Conservation (phyloP, 2,113 vertebrate species). For the Psittacus erithacus region DNA sequence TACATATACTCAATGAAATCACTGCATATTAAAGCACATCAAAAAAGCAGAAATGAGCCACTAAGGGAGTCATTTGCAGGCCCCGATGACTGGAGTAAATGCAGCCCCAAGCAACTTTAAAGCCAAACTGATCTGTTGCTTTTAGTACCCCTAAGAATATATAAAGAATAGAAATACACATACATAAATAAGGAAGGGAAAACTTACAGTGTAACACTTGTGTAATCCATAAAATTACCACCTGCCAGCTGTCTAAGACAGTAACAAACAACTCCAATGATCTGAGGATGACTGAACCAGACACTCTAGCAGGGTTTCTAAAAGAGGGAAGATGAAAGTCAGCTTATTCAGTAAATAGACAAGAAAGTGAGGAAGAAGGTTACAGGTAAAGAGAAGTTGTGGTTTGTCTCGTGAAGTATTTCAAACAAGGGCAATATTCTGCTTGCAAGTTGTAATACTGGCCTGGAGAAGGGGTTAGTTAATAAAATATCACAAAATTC, state of each 20-base stretch:
- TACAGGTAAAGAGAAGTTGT: neutral
- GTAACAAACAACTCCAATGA: neutral
- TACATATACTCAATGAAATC: neutral
- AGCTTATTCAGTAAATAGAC: neutral
- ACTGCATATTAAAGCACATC: neutral
- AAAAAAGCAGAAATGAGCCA: neutral
- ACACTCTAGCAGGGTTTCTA: neutral
- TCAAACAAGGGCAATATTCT: neutral
- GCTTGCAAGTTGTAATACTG: neutral
- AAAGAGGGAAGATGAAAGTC: neutral
- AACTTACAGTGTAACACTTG: neutral
- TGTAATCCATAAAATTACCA: neutral
- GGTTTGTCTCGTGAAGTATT: neutral
- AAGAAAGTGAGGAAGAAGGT: neutral
- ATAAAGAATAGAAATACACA: neutral
- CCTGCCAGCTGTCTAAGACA: neutral
- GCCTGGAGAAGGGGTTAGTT: neutral
- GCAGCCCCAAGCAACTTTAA: neutral
- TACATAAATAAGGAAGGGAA: neutral
- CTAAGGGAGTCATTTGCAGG: neutral
- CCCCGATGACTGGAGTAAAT: neutral
- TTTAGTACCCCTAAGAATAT: neutral
- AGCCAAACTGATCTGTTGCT: neutral
- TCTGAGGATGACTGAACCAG: neutral
- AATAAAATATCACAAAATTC: neutral